Conservation (phyloP, 2,113 vertebrate genomes). For the Diadophis punctatus region DNA sequence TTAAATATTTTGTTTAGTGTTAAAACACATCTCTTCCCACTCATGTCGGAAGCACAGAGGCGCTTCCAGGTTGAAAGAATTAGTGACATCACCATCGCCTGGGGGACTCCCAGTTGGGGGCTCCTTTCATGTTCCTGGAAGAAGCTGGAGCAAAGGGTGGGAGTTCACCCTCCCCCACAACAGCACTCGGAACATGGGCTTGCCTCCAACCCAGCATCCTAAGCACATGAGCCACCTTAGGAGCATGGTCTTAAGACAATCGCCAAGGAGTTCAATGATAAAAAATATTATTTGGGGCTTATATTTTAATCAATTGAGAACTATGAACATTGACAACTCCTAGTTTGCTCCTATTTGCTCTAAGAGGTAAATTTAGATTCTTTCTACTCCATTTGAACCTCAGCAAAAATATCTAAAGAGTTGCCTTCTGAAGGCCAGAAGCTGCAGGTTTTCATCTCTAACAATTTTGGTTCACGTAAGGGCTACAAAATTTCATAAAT, state of each 20-base stretch:
- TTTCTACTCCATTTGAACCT: not conserved
- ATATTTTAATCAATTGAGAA: not conserved
- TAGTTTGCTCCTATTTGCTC: not conserved
- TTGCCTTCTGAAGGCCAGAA: not conserved
- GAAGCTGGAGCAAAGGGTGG: not conserved
- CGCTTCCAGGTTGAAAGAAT: not conserved
- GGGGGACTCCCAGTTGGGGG: not conserved
- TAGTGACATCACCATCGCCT: not conserved
- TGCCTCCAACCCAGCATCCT: no score
- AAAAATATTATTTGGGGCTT: not conserved
- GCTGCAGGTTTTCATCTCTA: not conserved
- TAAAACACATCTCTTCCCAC: not conserved
- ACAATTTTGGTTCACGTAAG: not conserved
- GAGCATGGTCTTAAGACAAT: not conserved
- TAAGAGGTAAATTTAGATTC: not conserved
- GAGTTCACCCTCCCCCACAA: no score
- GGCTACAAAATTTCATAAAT: not conserved
- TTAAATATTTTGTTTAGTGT: not conserved
- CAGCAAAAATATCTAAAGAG: not conserved
- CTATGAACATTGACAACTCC: not conserved
- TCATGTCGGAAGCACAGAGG: not conserved
- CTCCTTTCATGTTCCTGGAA: not conserved
- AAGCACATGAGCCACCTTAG: no score
- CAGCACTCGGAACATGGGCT: no score
- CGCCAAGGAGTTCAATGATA: not conserved